Evolutionary conservation across 2,113 vertebrate species (phyloP).

Genomic region (Regulus satrapa): DNA sequence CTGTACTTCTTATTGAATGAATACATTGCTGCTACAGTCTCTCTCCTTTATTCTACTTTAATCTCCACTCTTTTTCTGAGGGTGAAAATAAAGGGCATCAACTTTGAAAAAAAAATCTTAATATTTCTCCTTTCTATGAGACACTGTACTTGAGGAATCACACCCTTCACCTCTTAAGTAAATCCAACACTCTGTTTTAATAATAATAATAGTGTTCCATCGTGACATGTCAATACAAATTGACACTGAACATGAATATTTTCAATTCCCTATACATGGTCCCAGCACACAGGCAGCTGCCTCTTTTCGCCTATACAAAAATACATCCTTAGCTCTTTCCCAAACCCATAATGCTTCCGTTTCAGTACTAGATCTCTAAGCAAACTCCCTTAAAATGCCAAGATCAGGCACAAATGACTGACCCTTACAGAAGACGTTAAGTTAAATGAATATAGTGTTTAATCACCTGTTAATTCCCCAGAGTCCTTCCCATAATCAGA

Average conservation of each 20-base stretch:
- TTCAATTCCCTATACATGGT: background rate
- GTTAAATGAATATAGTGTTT: background rate
- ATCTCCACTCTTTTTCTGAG: background rate
- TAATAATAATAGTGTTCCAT: background rate
- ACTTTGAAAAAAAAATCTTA: background rate
- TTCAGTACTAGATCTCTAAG: background rate
- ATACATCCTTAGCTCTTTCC: background rate
- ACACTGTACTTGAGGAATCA: background rate
- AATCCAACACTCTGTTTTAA: background rate
- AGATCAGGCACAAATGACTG: background rate
- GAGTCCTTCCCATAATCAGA: background rate
- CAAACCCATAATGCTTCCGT: background rate
- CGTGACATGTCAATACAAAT: background rate
- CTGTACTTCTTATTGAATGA: background rate
- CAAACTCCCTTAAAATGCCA: background rate
- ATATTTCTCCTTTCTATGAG: background rate
- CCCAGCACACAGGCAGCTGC: background rate
- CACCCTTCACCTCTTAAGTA: background rate
- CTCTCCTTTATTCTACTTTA: background rate
- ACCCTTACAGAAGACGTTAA: background rate
- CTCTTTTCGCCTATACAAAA: background rate
- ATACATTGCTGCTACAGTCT: background rate
- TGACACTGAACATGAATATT: background rate
- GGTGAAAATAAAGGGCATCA: background rate
- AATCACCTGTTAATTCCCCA: background rate